Conservation (phyloP, 2,113 vertebrate genomes). For the Ictidomys tridecemlineatus region DNA sequence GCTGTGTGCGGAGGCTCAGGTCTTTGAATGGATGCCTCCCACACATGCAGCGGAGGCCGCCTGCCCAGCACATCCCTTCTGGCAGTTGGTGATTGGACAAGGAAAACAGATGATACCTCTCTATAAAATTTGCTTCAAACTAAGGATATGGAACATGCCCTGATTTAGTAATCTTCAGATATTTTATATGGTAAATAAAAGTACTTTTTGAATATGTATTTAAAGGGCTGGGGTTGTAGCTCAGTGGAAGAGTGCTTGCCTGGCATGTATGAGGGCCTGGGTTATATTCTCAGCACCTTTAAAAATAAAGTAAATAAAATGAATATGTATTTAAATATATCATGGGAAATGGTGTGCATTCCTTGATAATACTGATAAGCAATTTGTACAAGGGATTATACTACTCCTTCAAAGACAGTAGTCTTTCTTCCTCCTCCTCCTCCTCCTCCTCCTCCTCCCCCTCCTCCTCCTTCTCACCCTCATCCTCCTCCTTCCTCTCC, state of each 20-base stretch:
- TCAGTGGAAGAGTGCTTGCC: too few relatives aligned
- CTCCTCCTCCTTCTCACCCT: too few relatives aligned
- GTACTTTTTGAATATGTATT: neutral
- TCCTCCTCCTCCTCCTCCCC: too few relatives aligned
- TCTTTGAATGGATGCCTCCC: neutral
- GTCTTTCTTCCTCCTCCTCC: too few relatives aligned
- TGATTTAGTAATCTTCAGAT: neutral
- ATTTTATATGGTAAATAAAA: neutral
- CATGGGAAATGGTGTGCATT: neutral
- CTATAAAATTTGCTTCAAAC: constrained; percentile 46
- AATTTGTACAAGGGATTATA: neutral
- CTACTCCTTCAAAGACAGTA: neutral
- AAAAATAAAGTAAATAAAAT: too few relatives aligned
- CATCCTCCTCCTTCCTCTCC: too few relatives aligned
- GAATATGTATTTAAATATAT: neutral
- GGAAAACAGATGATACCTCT: constrained; percentile 36
- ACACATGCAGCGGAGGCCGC: neutral
- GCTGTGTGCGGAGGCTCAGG: neutral
- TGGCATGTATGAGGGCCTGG: too few relatives aligned
- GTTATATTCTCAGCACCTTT: too few relatives aligned
- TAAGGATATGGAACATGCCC: neutral
- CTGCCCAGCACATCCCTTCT: too few relatives aligned
- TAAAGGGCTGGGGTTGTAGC: too few relatives aligned
- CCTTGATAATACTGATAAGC: neutral
- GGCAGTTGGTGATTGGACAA: neutral